Evolutionary conservation across 2,888 invertebrate genomes (phyloP), one percentile per base, ranked within the genome.

Genomic region (Deilephila porcellus): DNA sequence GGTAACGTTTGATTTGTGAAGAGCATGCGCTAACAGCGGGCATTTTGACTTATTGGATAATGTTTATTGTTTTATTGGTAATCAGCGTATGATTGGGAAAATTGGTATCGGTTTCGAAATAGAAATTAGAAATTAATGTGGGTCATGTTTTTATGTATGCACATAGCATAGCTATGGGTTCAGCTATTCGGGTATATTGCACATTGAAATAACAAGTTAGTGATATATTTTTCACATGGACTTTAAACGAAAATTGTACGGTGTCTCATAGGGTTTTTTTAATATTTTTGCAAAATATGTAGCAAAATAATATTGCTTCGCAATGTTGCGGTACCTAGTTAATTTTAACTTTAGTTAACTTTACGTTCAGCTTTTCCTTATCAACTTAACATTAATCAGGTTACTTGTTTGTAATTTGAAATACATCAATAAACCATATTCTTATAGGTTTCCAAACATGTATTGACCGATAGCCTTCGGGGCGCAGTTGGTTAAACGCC

Each of bases 1-100:
- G 73, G 73, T 64, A 70, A 73, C 29, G n/a, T 64, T 64, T 72
- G 56, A 64, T 53, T 64, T 64, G 45, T 64, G 62, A 63, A 34
- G 63, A 63, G 29, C 14, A 45, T n/a, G 34, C n/a, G 11, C 11
- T 32, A 14, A 20, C 37, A 45, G 67, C 45, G 64, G 20, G 25
- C 25, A 52, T 17, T 67, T 67, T 37, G 4, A 3, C 4, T 11
- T 45, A 63, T 63, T 14, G n/a, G 25, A 67, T 25, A 14, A 17
- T 67, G 20, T 37, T 52, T 25, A 67, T 52, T 0, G 11, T 25
- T 25, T 11, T 64, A n/a, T 56, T n/a, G 19, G 17, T 56, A 56
- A 17, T 45, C 45, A 45, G n/a, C 5, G 56, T n/a, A 4, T 19
- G 17, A 19, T 56, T 19, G 56, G 14, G n/a, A 56, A 56, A 56